Evolutionary conservation across 2,797 vertebrate genomes (phyloP).

Genomic region (Pempheris klunzingeri): DNA sequence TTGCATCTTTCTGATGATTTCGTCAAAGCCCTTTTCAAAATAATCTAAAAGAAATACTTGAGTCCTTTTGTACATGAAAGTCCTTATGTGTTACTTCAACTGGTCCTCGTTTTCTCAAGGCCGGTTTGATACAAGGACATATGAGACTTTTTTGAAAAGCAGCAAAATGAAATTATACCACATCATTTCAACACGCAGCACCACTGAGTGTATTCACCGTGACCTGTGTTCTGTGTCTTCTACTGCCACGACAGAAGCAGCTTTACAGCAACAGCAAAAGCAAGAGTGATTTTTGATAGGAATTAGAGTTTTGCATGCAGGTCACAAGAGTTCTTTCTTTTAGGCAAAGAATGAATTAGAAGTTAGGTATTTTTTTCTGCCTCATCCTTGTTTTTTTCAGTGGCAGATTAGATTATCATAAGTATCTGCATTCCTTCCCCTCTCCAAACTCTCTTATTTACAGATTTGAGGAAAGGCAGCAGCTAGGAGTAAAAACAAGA

Average conservation of each 20-base stretch:
- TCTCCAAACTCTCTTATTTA: slow-evolving; percentile 14
- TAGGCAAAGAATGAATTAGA: not conserved
- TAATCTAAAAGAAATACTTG: not conserved
- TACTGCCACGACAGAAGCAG: not conserved
- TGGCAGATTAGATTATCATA: slow-evolving; percentile 9
- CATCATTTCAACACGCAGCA: slow-evolving; percentile 2
- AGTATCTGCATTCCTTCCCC: not conserved
- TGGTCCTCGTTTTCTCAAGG: not conserved
- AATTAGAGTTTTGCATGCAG: not conserved
- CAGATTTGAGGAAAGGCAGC: not conserved
- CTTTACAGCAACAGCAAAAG: not conserved
- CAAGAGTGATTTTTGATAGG: not conserved
- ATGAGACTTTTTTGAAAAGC: not conserved
- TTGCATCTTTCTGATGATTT: not conserved
- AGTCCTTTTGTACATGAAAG: not conserved
- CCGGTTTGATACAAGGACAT: not conserved
- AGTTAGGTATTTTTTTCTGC: slow-evolving; percentile 3
- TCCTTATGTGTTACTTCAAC: not conserved
- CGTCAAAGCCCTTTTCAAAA: not conserved
- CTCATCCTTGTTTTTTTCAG: slow-evolving; percentile 13
- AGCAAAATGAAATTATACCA: not conserved
- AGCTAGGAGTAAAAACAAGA: not conserved
- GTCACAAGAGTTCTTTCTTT: slow-evolving; percentile 13
- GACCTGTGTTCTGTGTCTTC: not conserved
- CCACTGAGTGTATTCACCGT: not conserved